phyloP scores from a whole-genome alignment of 2,113 vertebrate species.

The Gavia stellata region DNA sequence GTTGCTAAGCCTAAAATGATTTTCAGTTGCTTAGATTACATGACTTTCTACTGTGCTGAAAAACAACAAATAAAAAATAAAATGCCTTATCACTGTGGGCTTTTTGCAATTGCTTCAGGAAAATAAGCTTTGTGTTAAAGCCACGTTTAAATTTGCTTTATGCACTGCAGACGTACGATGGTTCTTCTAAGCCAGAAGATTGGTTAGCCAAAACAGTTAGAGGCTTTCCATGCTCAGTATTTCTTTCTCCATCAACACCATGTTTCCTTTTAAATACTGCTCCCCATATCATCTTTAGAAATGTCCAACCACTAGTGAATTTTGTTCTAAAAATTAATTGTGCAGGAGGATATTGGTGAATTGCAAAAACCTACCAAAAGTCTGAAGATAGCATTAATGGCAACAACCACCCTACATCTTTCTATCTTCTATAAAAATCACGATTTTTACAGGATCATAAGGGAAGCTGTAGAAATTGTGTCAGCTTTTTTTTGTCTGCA shows the following conservation, averaged over 20 bases:
- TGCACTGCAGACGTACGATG: neutral
- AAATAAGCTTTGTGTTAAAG: neutral
- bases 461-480: neutral
- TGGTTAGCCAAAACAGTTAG: neutral
- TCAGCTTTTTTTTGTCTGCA: neutral
- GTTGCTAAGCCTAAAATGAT: neutral
- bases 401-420: neutral
- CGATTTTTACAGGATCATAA: neutral
- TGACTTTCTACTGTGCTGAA: neutral
- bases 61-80: neutral
- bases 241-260: neutral
- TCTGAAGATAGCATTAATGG: neutral
- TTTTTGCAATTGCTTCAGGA: neutral
- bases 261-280: neutral
- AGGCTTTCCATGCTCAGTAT: neutral
- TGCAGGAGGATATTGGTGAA: neutral
- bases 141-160: neutral
- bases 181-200: neutral
- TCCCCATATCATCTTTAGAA: neutral
- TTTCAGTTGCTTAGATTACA: conserved; percentile 18
- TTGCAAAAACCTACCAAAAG: neutral
- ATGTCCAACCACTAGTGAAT: neutral
- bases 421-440: neutral
- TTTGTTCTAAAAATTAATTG: neutral
- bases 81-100: neutral